These are phyloP conservation scores for Limonius californicus DNA, from an alignment of 1,140 invertebrate genomes.

Conservation along the genomic window DNA sequence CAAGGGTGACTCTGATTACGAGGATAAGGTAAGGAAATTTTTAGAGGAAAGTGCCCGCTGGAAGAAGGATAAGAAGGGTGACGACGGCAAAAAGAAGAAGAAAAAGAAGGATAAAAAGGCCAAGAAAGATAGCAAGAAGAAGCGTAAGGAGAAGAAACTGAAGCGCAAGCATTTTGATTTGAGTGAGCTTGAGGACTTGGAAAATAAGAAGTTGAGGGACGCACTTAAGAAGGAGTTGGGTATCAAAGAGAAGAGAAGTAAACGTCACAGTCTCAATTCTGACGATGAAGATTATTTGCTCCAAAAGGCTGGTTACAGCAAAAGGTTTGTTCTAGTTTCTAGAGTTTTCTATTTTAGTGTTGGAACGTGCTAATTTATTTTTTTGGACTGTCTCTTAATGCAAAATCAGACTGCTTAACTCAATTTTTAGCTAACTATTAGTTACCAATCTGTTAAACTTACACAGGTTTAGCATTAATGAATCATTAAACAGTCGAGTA, in stretches of 20 bases:
- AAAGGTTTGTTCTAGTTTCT: slow-evolving; percentile 45
- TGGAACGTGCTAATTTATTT: too few species aligned
- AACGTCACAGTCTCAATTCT: slow-evolving; percentile 52
- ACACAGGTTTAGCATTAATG: too few species aligned
- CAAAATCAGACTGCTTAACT: too few species aligned
- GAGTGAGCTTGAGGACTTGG: slow-evolving; percentile 59
- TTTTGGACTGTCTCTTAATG: too few species aligned
- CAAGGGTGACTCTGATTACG: slow-evolving; percentile 78
- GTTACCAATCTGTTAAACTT: too few species aligned
- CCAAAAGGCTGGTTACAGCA: slow-evolving; percentile 54
- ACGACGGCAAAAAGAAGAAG: slow-evolving; percentile 66
- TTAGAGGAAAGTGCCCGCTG: slow-evolving; percentile 75
- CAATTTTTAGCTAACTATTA: too few species aligned
- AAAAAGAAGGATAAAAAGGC: slow-evolving; percentile 66
- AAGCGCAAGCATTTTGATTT: slow-evolving; percentile 57
- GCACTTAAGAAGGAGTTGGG: slow-evolving; percentile 57
- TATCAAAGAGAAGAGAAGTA: slow-evolving; percentile 45
- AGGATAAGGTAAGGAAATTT: slow-evolving; percentile 77
- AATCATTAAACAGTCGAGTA: too few species aligned
- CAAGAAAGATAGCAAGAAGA: slow-evolving; percentile 61
- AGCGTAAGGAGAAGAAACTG: slow-evolving; percentile 60
- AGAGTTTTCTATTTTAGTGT: too few species aligned
- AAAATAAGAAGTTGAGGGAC: slow-evolving; percentile 61
- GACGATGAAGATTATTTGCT: slow-evolving; percentile 56
- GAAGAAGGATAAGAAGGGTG: slow-evolving; percentile 68